Percentiles rank a stretch among this genome's conserved stretches.
phyloP scores from a whole-genome alignment of 2,113 vertebrate genomes.

The Rhabdornis inornatus region DNA sequence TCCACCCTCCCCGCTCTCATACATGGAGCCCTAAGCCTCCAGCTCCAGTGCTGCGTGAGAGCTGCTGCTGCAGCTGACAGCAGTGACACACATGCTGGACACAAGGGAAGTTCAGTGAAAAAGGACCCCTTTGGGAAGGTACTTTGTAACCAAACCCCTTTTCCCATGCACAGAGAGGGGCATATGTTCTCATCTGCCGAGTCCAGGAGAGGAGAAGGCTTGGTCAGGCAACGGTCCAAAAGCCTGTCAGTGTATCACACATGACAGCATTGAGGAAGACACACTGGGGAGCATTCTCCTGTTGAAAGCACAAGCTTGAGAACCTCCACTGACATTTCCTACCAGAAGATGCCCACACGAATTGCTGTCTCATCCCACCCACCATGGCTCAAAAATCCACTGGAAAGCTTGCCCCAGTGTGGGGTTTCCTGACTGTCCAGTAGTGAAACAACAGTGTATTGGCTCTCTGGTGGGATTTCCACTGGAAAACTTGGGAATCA shows the following conservation, averaged over 20 bases:
- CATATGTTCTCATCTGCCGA: neutral
- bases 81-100: rapidly evolving
- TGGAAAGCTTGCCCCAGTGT: neutral
- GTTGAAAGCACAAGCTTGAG: neutral
- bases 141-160: neutral
- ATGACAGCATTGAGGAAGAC: neutral
- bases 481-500: neutral
- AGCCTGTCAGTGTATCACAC: neutral
- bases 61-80: neutral
- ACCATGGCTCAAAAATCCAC: neutral
- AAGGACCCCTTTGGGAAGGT: neutral
- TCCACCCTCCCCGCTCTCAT: neutral
- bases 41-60: neutral
- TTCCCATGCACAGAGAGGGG: rapidly evolving
- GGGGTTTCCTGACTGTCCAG: rapidly evolving
- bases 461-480: neutral
- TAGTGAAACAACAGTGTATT: neutral
- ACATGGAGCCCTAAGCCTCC: neutral
- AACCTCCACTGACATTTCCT: neutral
- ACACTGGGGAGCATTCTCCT: neutral
- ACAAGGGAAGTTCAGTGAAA: neutral
- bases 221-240: neutral
- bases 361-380: neutral
- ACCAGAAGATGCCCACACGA: rapidly evolving
- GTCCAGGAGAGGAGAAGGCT: neutral